Evolutionary conservation across 2,888 invertebrate genomes (phyloP).

Genomic region (Coecobrya sp.): DNA sequence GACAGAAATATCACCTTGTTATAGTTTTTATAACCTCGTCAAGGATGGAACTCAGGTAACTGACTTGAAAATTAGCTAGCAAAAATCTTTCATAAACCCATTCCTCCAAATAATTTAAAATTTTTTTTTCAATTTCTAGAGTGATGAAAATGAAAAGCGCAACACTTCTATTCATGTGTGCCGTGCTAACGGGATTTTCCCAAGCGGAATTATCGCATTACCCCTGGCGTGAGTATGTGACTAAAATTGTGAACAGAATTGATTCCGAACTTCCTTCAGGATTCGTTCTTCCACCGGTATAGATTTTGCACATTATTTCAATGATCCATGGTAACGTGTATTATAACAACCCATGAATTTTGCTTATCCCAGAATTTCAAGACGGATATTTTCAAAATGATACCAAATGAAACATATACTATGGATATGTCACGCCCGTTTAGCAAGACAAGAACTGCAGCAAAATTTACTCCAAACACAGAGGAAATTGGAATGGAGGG

Average conservation of each 20-base stretch:
- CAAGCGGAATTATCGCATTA: not conserved
- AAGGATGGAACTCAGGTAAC: no score
- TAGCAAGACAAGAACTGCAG: conserved; percentile 51
- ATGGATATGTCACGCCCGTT: conserved; percentile 53
- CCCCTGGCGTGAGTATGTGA: not conserved
- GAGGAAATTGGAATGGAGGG: conserved; percentile 82
- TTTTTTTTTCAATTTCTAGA: no score
- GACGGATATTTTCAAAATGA: not conserved
- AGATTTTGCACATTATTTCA: not conserved
- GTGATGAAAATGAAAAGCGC: no score
- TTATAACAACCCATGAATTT: not conserved
- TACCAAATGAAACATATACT: not conserved
- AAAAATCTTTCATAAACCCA: no score
- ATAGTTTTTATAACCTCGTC: no score
- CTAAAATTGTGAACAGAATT: not conserved
- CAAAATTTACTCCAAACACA: conserved; percentile 83
- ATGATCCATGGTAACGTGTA: not conserved
- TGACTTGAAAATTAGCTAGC: no score
- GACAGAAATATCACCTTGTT: no score
- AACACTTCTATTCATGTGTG: no score
- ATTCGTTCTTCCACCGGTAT: not conserved
- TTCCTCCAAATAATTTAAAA: no score
- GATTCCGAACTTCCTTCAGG: not conserved
- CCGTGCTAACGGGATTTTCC: no score
- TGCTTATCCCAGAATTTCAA: conserved; percentile 16